Evolutionary conservation across 2,113 vertebrate species (phyloP).

Genomic region (Ornithorhynchus anatinus): DNA sequence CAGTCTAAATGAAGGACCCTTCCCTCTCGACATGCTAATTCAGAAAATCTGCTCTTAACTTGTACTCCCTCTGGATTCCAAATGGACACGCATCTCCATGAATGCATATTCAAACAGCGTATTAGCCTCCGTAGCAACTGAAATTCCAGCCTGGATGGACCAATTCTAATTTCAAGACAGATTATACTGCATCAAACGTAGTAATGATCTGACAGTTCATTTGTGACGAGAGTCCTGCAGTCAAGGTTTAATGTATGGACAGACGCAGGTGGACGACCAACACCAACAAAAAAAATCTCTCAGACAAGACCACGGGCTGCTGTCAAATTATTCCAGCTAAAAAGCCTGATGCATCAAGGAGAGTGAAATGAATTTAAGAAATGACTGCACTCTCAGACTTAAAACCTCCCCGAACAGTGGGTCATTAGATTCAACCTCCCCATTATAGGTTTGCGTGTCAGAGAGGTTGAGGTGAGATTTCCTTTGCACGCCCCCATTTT

Average conservation of each 20-base stretch:
- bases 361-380: conserved; percentile 83
- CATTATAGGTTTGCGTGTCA: conserved; percentile 23
- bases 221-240: conserved; percentile 93
- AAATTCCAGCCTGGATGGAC: conserved; percentile 85
- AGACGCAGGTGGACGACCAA: conserved; percentile 87
- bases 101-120: conserved; percentile 98
- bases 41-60: conserved; percentile 97
- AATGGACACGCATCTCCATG: conserved; percentile 87
- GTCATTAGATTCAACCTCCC: conserved; percentile 78
- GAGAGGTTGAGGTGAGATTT: conserved; percentile 4
- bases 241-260: conserved; percentile 89
- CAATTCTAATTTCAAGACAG: conserved; percentile 98
- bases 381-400: conserved; percentile 82
- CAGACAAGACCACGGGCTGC: conserved; percentile 76
- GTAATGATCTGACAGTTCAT: conserved; percentile 99
- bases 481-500: neutral
- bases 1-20: conserved; percentile 91
- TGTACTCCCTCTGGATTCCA: conserved; percentile 91
- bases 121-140: conserved; percentile 85
- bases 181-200: conserved; percentile 98
- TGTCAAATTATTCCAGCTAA: conserved; percentile 87
- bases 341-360: conserved; percentile 74
- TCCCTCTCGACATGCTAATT: conserved; percentile 99
- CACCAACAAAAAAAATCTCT: conserved; percentile 79
- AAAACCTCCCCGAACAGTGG: conserved; percentile 79